Evolutionary conservation across 2,797 vertebrate genomes (phyloP).

Genomic region (Gallinago solitaria): DNA sequence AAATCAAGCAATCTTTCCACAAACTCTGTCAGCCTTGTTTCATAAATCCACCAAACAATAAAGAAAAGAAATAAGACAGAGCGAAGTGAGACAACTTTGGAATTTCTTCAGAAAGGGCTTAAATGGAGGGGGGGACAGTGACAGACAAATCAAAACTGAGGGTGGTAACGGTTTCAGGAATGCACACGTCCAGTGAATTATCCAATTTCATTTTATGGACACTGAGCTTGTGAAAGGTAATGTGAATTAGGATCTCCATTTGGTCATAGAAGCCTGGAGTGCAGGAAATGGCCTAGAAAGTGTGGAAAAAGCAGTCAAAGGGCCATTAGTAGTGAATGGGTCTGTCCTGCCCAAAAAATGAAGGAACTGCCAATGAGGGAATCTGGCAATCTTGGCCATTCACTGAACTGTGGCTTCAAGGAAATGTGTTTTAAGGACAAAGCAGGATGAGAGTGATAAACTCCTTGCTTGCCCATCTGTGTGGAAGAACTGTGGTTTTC

Average conservation of each 20-base stretch:
- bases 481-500: background rate
- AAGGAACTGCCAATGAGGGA: background rate
- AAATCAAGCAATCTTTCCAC: background rate
- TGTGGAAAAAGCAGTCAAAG: background rate
- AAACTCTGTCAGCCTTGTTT: background rate
- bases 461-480: background rate
- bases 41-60: background rate
- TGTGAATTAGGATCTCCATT: background rate
- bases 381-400: background rate
- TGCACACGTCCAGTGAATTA: background rate
- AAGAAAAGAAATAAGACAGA: background rate
- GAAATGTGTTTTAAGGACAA: background rate
- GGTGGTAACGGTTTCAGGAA: background rate
- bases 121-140: background rate
- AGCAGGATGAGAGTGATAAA: background rate
- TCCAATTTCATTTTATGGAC: background rate
- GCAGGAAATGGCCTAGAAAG: background rate
- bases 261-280: background rate
- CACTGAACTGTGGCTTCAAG: background rate
- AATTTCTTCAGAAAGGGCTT: background rate
- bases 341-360: background rate
- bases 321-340: background rate
- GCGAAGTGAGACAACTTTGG: background rate
- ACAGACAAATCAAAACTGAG: background rate
- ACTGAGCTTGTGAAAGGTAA: background rate